Conservation (phyloP, 2,888 invertebrate species). For the Melinaea marsaeus region DNA sequence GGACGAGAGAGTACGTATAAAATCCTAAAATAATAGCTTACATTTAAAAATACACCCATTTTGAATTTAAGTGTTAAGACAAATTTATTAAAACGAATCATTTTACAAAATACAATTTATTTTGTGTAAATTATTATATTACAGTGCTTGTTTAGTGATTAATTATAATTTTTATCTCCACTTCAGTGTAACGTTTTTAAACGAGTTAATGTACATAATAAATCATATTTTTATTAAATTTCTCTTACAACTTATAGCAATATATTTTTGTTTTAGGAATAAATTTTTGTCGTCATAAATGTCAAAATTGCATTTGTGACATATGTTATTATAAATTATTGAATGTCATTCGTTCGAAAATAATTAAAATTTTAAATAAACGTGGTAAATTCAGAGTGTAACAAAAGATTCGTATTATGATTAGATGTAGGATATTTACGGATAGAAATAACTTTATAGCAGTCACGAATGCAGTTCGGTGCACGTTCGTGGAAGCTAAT, state of each 20-base stretch:
- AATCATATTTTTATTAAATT: not conserved
- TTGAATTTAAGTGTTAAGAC: not conserved
- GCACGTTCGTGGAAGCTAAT: conserved; percentile 62
- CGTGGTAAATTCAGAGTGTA: too few species aligned
- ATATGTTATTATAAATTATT: too few species aligned
- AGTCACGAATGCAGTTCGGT: conserved; percentile 53
- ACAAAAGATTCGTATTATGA: not conserved
- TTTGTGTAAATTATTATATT: not conserved
- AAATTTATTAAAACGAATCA: not conserved
- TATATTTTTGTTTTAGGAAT: too few species aligned
- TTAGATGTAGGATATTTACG: conserved; percentile 13
- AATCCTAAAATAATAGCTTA: too few species aligned
- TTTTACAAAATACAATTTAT: not conserved
- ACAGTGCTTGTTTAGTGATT: not conserved
- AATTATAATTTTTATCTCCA: not conserved
- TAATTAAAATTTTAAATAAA: too few species aligned
- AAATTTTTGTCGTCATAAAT: too few species aligned
- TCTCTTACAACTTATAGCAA: too few species aligned
- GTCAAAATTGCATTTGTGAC: too few species aligned
- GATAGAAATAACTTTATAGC: conserved; percentile 53
- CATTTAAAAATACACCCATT: too few species aligned
- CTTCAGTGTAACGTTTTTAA: not conserved
- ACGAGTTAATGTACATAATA: not conserved
- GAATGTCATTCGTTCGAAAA: too few species aligned
- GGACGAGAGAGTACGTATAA: too few species aligned